Evolutionary conservation across 1,140 invertebrate species (phyloP).

Genomic region (Eumaeus atala): DNA sequence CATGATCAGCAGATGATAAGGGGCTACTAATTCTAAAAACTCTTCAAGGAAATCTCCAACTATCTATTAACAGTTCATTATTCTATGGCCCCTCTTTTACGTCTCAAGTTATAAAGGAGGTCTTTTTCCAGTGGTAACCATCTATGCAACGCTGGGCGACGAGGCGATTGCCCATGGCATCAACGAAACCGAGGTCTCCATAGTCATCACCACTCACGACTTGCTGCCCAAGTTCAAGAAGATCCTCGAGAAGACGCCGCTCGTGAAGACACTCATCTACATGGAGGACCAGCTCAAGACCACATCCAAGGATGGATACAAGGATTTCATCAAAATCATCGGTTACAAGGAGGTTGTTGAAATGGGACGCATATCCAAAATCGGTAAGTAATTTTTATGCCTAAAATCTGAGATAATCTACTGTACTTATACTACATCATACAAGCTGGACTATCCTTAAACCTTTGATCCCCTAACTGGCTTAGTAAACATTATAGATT

Average conservation of each 20-base stretch:
- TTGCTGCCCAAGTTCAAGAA: constrained; percentile 91
- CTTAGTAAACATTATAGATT: no score
- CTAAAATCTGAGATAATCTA: no score
- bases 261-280: constrained; percentile 87
- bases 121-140: constrained; percentile 85
- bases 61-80: no score
- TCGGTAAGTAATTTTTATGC: constrained; percentile 44
- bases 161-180: constrained; percentile 96
- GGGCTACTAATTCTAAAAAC: no score
- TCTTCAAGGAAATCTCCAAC: no score
- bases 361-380: constrained; percentile 49
- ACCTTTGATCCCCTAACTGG: no score
- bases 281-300: constrained; percentile 90
- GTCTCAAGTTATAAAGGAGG: no score
- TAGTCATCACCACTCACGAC: constrained; percentile 92
- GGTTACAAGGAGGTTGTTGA: constrained; percentile 77
- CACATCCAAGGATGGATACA: constrained; percentile 80
- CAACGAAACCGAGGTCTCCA: constrained; percentile 95
- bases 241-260: constrained; percentile 80
- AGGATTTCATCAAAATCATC: constrained; percentile 79
- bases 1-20: no score
- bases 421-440: no score
- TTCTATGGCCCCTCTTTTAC: no score
- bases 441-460: no score
- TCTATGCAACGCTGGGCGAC: constrained; percentile 97